Evolutionary conservation across 1,140 invertebrate genomes (phyloP).

Genomic region (Cydia fagiglandana): DNA sequence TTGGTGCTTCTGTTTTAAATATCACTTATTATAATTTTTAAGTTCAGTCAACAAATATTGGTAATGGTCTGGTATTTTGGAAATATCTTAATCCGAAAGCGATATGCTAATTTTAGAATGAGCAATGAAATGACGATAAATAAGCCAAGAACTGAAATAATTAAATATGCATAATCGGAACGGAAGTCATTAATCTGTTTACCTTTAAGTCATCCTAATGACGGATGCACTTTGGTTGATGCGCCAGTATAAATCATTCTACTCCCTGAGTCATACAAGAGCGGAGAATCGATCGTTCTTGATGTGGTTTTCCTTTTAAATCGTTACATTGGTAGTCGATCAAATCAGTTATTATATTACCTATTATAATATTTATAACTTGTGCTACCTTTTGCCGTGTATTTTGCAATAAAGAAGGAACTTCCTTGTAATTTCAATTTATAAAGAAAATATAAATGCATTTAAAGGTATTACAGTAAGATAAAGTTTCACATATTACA

Average conservation of each 20-base stretch:
- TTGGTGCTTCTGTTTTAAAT: neutral
- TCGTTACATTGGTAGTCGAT: neutral
- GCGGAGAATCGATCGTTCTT: neutral
- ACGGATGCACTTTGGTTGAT: neutral
- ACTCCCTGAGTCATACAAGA: neutral
- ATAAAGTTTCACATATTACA: slow-evolving; percentile 38
- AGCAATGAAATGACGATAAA: neutral
- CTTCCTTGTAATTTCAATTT: neutral
- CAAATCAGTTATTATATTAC: neutral
- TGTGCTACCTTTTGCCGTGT: too few species aligned
- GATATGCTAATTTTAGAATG: slow-evolving; percentile 7
- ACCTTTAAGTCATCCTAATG: neutral
- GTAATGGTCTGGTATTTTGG: neutral
- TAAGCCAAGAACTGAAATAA: neutral
- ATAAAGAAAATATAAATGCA: neutral
- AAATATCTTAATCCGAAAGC: neutral
- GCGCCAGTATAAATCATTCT: neutral
- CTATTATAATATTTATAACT: too few species aligned
- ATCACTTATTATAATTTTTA: too few species aligned
- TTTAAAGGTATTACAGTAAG: neutral
- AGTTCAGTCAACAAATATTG: too few species aligned
- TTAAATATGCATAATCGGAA: neutral
- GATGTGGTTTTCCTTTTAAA: neutral
- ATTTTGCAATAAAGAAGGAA: neutral
- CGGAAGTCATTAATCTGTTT: slow-evolving; percentile 3